A percentile compares a stretch with the other conserved stretches of the same genome.
These are phyloP conservation scores for Nyctibius bracteatus DNA, from an alignment of 2,113 vertebrate genomes.

Conservation along the genomic window DNA sequence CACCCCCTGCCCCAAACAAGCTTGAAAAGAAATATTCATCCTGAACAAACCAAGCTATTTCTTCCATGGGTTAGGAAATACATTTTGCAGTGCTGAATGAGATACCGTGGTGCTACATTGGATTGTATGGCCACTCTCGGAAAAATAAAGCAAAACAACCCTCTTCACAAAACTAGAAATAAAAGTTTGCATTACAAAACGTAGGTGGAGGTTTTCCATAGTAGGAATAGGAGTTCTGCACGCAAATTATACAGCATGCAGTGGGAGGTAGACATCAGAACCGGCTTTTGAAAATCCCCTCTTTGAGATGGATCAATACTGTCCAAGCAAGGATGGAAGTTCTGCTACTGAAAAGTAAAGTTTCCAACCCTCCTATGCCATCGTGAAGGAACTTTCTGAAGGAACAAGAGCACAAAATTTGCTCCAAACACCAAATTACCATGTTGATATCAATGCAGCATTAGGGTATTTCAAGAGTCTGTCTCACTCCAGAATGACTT, in stretches of 20 bases:
- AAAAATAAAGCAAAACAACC: neutral
- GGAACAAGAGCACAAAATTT: neutral
- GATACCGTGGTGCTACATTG: neutral
- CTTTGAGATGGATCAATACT: neutral
- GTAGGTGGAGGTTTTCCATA: neutral
- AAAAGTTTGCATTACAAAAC: neutral
- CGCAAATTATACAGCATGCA: neutral
- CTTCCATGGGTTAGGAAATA: neutral
- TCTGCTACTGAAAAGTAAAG: neutral
- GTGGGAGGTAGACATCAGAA: neutral
- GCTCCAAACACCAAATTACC: neutral
- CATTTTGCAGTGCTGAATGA: neutral
- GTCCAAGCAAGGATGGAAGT: neutral
- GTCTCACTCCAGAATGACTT: neutral
- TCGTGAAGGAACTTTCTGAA: neutral
- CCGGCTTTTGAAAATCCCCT: neutral
- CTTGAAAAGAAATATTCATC: neutral
- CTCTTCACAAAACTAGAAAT: neutral
- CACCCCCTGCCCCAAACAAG: neutral
- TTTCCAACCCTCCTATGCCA: neutral
- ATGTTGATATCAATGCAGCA: neutral
- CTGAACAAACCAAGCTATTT: neutral
- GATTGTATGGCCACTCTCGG: neutral
- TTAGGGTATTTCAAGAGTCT: neutral
- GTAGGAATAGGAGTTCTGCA: neutral